Evolutionary conservation across 2,113 vertebrate species (phyloP), one percentile per base, ranked within the genome.

Genomic region (Labrus mixtus): DNA sequence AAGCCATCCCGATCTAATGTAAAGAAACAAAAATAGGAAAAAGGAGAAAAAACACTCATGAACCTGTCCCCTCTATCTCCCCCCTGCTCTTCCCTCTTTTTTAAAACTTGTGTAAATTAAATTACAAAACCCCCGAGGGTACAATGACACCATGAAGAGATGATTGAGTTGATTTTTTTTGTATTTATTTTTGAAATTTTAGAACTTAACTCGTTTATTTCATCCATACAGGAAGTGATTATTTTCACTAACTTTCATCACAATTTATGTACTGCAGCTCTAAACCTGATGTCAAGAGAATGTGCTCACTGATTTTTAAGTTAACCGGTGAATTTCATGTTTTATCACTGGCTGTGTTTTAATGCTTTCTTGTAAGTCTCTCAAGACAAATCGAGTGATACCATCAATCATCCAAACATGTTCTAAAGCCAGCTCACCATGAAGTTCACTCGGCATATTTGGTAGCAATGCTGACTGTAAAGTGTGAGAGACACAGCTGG

Each of bases 1-100:
- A 95, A 94, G 94, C 93, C 94, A 94, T 93, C 92, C 92, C 81
- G 91, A 94, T 94, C 93, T 93, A 94, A 95, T 93, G 93, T 94
- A 92, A 92, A 90, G 90, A 92, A 93, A 80, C 76, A 90, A 91
- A 90, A 91, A 87, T 87, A 92, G 89, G 83, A 90, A 85, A 89
- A 91, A 86, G 77, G 86, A 86, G 78, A 86, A 92, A 89, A 91
- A 90, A 85, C 73, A 77, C 84, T 83, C 89, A 90, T 86, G 67
- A 85, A 43, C 88, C 87, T 16, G 19, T 64, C 75, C 85, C 83
- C 63, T 78, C 50, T 63, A 57, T 77, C 84, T 70, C 60, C 66
- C 79, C 68, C 23, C 51, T 85, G 77, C 81, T 75, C 81, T 53
- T 84, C 66, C 77, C 81, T 72, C 79, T 75, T 90, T 87, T 92